Conservation (phyloP, 2,888 invertebrate species). For the Tetrapedia diversipes region DNA sequence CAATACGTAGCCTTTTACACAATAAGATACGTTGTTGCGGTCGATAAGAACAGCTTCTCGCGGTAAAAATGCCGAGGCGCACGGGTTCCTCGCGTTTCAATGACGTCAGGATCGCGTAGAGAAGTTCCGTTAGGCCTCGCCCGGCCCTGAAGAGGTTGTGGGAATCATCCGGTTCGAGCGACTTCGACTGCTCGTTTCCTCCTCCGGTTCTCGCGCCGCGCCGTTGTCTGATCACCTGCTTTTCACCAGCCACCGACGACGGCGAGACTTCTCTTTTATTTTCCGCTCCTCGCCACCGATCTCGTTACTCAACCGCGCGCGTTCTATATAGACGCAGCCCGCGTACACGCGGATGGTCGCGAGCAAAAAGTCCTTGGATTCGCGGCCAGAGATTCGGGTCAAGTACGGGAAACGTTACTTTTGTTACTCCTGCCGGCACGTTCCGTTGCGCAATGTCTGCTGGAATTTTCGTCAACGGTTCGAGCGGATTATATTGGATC, state of each 20-base stretch:
- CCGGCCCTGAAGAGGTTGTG: slow-evolving; percentile 49
- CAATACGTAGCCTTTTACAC: too few relatives aligned
- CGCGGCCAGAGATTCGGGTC: slow-evolving; percentile 38
- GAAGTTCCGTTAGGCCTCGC: slow-evolving; percentile 65
- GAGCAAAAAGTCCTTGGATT: slow-evolving; percentile 31
- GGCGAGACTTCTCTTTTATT: slow-evolving; percentile 12
- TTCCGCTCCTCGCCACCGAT: neutral
- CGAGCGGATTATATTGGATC: neutral
- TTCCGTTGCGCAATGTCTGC: slow-evolving; percentile 34
- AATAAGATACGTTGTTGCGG: too few relatives aligned
- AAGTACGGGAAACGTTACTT: slow-evolving; percentile 42
- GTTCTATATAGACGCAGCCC: neutral
- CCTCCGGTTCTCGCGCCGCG: slow-evolving; percentile 26
- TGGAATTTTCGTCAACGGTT: neutral
- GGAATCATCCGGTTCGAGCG: slow-evolving; percentile 63
- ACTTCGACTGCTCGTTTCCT: slow-evolving; percentile 22
- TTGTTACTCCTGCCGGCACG: slow-evolving; percentile 31
- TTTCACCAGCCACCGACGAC: slow-evolving; percentile 50
- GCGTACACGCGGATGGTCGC: neutral
- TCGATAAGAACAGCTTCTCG: slow-evolving; percentile 42
- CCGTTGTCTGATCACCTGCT: slow-evolving; percentile 60
- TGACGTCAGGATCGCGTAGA: slow-evolving; percentile 68
- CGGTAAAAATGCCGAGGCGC: slow-evolving; percentile 31
- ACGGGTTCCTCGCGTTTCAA: slow-evolving; percentile 41
- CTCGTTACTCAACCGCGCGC: neutral